Evolutionary conservation across 1,140 invertebrate species (phyloP).

Genomic region (Maniola jurtina): DNA sequence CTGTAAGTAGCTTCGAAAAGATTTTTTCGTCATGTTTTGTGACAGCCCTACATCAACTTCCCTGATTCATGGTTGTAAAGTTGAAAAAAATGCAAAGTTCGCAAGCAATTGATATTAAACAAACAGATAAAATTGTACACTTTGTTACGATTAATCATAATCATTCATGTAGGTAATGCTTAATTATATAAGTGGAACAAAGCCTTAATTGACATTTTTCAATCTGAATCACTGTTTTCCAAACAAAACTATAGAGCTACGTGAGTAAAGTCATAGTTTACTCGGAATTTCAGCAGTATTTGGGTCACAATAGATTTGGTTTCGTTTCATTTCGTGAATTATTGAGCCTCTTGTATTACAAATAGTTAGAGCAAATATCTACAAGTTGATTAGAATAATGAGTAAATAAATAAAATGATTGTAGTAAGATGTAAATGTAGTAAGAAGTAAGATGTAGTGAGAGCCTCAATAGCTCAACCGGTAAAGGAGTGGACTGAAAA

Average conservation of each 20-base stretch:
- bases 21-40: not conserved
- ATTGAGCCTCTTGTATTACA: not conserved
- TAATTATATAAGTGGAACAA: slow-evolving; percentile 12
- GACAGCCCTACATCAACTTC: slow-evolving; percentile 14
- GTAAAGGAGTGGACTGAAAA: too few relatives aligned
- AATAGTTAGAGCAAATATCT: not conserved
- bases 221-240: slow-evolving; percentile 8
- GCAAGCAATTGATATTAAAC: slow-evolving; percentile 13
- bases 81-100: slow-evolving; percentile 11
- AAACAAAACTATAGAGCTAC: not conserved
- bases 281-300: slow-evolving; percentile 3
- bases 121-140: slow-evolving; percentile 17
- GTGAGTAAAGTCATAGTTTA: slow-evolving; percentile 1
- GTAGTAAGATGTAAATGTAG: too few relatives aligned
- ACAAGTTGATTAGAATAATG: too few relatives aligned
- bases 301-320: not conserved
- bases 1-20: too few relatives aligned
- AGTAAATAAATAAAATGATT: too few relatives aligned
- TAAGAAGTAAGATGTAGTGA: too few relatives aligned
- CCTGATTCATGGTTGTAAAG: slow-evolving; percentile 12
- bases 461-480: too few relatives aligned
- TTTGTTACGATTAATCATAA: slow-evolving; percentile 17
- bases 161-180: slow-evolving; percentile 6
- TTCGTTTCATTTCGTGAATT: not conserved
- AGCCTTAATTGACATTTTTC: slow-evolving; percentile 18